Conservation (phyloP, 1,140 invertebrate genomes). For the Atopsyche davidsoni region DNA sequence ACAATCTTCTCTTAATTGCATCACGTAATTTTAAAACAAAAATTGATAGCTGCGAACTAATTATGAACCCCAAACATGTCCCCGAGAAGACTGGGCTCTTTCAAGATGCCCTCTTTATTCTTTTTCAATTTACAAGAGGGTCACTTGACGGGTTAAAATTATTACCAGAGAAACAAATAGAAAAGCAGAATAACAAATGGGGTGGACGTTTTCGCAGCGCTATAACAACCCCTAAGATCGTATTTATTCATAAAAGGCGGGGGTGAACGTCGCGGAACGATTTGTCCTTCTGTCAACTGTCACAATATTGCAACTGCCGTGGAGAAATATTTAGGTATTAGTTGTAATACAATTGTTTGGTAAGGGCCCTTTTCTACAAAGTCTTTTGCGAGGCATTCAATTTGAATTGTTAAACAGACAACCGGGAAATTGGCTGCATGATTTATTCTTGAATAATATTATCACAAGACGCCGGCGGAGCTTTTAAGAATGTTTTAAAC, state of each 20-base stretch:
- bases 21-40: no score
- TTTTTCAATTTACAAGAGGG: conserved; percentile 17
- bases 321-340: conserved; percentile 21
- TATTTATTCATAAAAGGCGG: conserved; percentile 31
- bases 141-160: conserved; percentile 30
- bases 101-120: background rate
- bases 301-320: conserved; percentile 26
- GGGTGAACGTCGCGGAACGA: conserved; percentile 29
- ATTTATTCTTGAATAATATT: no score
- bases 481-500: no score
- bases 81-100: no score
- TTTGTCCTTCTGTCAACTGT: conserved; percentile 31
- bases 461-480: no score
- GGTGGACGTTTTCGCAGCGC: conserved; percentile 27
- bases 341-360: no score
- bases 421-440: no score
- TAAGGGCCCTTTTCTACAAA: no score
- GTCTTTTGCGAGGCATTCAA: background rate
- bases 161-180: conserved; percentile 26
- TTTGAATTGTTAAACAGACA: no score
- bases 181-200: conserved; percentile 28
- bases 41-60: no score
- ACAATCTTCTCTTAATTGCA: no score
- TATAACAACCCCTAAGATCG: conserved; percentile 31
- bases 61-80: no score